Percentiles rank a stretch among this genome's conserved stretches.
Evolutionary conservation across 2,113 vertebrate species (phyloP).

Genomic region (Sinosuthora webbiana): DNA sequence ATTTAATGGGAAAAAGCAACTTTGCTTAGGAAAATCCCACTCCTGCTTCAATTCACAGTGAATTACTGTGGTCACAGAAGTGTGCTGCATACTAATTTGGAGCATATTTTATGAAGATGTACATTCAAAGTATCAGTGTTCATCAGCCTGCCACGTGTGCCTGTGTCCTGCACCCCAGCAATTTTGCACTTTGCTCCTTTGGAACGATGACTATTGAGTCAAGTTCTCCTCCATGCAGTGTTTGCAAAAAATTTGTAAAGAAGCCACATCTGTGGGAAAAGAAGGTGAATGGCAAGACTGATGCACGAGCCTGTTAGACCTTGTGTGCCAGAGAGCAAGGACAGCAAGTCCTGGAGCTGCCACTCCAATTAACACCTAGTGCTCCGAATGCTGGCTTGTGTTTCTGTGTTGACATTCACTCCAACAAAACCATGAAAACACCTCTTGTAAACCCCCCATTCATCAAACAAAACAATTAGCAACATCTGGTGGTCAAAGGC

Average conservation of each 20-base stretch:
- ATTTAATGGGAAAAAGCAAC: not conserved
- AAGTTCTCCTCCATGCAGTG: not conserved
- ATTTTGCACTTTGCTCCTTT: not conserved
- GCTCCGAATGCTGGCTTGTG: not conserved
- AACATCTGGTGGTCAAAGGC: constrained; percentile 59
- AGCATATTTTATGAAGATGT: not conserved
- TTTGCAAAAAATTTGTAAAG: not conserved
- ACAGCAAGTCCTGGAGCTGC: constrained; percentile 1
- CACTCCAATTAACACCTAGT: not conserved
- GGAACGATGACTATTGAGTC: not conserved
- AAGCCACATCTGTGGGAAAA: not conserved
- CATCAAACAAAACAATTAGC: not conserved
- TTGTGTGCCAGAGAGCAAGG: not conserved
- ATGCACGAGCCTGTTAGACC: not conserved
- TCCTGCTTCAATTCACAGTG: constrained; percentile 2
- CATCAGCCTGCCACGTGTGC: not conserved
- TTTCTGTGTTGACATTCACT: constrained; percentile 42
- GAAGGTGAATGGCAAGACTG: constrained; percentile 3
- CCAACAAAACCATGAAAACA: constrained; percentile 21
- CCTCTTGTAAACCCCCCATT: not conserved
- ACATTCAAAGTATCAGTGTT: not conserved
- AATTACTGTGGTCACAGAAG: not conserved
- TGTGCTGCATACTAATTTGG: not conserved
- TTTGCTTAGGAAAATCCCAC: not conserved
- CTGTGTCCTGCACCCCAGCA: not conserved